Percentiles rank a stretch among this genome's conserved stretches.
Conservation (phyloP, 2,888 invertebrate species). For the Ochropacha duplaris region DNA sequence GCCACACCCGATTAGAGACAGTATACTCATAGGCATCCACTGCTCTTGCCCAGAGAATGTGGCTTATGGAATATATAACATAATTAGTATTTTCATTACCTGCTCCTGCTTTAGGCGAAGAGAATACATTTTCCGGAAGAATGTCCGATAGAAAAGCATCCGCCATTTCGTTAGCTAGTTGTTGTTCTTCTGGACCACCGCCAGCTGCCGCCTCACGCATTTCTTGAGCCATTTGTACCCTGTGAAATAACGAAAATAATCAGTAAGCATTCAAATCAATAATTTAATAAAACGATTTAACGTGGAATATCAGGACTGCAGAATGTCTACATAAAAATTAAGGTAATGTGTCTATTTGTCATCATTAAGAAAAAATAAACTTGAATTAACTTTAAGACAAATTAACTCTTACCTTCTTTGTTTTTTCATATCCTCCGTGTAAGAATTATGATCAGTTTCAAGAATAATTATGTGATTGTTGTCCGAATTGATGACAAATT, state of each 20-base stretch:
- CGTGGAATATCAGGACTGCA: constrained; percentile 68
- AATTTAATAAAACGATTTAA: constrained; percentile 1
- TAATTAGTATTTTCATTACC: constrained; percentile 45
- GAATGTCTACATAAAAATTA: constrained; percentile 67
- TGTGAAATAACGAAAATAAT: constrained; percentile 32
- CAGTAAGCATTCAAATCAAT: not conserved
- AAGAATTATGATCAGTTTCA: constrained; percentile 99
- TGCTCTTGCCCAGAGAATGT: constrained; percentile 82
- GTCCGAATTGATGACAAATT: constrained; percentile 96
- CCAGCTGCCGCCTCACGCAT: constrained; percentile 96
- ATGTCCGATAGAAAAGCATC: constrained; percentile 97
- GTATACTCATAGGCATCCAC: constrained; percentile 55
- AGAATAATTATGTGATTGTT: constrained; percentile 94
- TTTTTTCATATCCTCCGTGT: constrained; percentile 97
- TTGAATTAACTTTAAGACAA: not conserved
- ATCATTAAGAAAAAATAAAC: constrained; percentile 47
- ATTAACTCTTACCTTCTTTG: constrained; percentile 84
- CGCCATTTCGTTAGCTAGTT: constrained; percentile 98
- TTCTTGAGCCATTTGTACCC: constrained; percentile 98
- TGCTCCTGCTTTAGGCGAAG: constrained; percentile 97
- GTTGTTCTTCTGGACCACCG: constrained; percentile 95
- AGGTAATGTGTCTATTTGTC: constrained; percentile 64
- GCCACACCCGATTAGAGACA: constrained; percentile 80
- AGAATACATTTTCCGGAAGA: constrained; percentile 96
- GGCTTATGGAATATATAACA: constrained; percentile 37